Evolutionary conservation across 1,140 invertebrate genomes (phyloP).

Genomic region (Schlechtendalia chinensis): DNA sequence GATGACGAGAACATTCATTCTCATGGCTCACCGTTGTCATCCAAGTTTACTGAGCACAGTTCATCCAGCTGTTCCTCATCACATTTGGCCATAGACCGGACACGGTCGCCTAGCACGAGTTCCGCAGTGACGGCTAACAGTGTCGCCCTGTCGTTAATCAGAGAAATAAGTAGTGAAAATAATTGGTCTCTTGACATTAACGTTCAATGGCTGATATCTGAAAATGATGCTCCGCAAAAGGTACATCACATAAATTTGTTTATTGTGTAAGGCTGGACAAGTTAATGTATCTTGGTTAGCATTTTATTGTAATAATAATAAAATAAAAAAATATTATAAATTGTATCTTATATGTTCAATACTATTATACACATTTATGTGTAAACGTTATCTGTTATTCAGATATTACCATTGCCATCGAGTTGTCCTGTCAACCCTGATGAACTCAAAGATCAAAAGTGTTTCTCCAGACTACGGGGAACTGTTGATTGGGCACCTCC

Average conservation of each 20-base stretch:
- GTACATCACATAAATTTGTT: no score
- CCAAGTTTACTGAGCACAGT: constrained; percentile 59
- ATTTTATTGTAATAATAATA: no score
- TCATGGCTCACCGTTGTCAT: background rate
- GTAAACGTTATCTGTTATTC: constrained; percentile 17
- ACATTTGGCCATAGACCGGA: constrained; percentile 61
- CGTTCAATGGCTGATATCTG: constrained; percentile 79
- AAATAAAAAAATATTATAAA: no score
- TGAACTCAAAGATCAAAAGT: constrained; percentile 58
- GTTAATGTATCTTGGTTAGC: no score
- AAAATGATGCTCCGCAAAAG: constrained; percentile 74
- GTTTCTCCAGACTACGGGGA: constrained; percentile 67
- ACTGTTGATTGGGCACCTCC: constrained; percentile 83
- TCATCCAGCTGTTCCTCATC: constrained; percentile 64
- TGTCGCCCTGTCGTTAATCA: constrained; percentile 74
- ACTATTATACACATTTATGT: no score
- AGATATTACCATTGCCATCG: constrained; percentile 73
- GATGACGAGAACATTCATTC: constrained; percentile 55
- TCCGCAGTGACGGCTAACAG: constrained; percentile 68
- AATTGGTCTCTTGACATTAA: constrained; percentile 76
- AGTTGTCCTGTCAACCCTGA: constrained; percentile 68
- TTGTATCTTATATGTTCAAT: no score
- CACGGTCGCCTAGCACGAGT: background rate
- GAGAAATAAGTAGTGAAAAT: constrained; percentile 73
- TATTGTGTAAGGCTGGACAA: no score